phyloP scores from a whole-genome alignment of 2,797 vertebrate genomes.

The Sarcophilus harrisii region DNA sequence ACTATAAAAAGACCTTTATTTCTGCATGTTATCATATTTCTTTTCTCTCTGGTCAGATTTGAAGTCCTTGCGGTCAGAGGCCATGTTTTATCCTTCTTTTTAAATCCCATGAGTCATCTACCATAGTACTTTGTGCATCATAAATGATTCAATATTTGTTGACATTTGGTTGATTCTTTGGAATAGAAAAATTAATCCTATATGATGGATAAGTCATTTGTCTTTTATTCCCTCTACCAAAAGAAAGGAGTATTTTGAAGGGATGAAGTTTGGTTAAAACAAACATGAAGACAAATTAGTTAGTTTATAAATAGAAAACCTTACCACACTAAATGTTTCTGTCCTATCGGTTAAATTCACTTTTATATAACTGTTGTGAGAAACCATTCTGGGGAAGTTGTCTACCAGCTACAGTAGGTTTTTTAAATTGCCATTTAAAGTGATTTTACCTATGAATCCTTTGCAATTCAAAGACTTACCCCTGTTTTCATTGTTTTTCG shows the following conservation, averaged over 20 bases:
- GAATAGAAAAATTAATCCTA: not conserved
- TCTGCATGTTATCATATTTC: not conserved
- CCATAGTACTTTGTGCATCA: not conserved
- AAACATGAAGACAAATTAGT: not conserved
- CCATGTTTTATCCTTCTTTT: constrained; percentile 36
- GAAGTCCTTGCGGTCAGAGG: constrained; percentile 18
- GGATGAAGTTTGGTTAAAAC: not conserved
- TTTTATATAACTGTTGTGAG: not conserved
- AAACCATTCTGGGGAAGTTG: not conserved
- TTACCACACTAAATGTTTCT: not conserved
- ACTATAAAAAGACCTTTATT: not conserved
- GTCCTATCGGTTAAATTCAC: not conserved
- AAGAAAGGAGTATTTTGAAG: not conserved
- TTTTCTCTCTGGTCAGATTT: constrained; percentile 20
- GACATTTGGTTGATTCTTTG: not conserved
- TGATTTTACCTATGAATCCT: not conserved
- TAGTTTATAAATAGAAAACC: not conserved
- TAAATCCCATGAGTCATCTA: constrained; percentile 12
- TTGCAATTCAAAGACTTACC: constrained; percentile 21
- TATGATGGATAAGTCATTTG: not conserved
- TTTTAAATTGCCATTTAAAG: not conserved
- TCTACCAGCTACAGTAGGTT: not conserved
- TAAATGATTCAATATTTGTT: not conserved
- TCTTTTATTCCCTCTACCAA: not conserved
- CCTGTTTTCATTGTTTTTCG: constrained; percentile 46